Percentiles rank a stretch among this genome's conserved stretches.
phyloP scores from a whole-genome alignment of 2,888 invertebrate genomes.

The Drosophila koepferae region DNA sequence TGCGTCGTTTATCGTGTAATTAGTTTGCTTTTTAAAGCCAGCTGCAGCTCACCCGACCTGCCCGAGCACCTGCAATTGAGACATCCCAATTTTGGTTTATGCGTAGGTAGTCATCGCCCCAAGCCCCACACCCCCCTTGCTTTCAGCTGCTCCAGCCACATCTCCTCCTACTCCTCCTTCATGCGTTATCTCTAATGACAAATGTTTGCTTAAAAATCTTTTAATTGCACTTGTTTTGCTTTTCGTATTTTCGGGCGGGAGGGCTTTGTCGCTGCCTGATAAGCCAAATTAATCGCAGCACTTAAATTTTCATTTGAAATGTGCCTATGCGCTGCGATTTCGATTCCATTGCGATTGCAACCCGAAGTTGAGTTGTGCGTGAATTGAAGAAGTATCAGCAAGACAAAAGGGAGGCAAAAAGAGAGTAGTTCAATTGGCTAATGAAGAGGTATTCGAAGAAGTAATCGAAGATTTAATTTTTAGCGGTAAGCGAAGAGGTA shows the following conservation, averaged over 20 bases:
- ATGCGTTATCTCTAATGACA: slow-evolving; percentile 77
- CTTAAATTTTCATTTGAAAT: slow-evolving; percentile 79
- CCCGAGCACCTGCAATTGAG: slow-evolving; percentile 49
- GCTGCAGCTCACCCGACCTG: slow-evolving; percentile 11
- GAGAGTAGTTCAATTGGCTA: background rate
- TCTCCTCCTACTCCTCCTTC: background rate
- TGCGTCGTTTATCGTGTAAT: slow-evolving; percentile 73
- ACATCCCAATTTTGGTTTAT: slow-evolving; percentile 73
- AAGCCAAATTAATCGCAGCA: slow-evolving; percentile 81
- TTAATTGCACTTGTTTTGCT: slow-evolving; percentile 77
- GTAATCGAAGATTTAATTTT: background rate
- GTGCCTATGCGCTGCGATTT: slow-evolving; percentile 41
- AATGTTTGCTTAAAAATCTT: slow-evolving; percentile 80
- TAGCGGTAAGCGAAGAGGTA: background rate
- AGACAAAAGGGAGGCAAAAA: slow-evolving; percentile 2
- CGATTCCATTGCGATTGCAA: slow-evolving; percentile 28
- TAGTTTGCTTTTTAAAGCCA: slow-evolving; percentile 66
- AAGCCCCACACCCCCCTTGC: background rate
- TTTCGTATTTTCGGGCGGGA: slow-evolving; percentile 30
- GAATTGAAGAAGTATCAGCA: slow-evolving; percentile 6
- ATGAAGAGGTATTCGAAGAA: slow-evolving; percentile 1
- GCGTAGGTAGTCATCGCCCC: slow-evolving; percentile 49
- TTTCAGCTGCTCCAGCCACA: background rate
- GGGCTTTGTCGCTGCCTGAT: slow-evolving; percentile 54
- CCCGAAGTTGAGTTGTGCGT: background rate